Base-by-base conservation (phyloP, 2,888 invertebrate genomes). In the Drosophila tripunctata region DNA sequence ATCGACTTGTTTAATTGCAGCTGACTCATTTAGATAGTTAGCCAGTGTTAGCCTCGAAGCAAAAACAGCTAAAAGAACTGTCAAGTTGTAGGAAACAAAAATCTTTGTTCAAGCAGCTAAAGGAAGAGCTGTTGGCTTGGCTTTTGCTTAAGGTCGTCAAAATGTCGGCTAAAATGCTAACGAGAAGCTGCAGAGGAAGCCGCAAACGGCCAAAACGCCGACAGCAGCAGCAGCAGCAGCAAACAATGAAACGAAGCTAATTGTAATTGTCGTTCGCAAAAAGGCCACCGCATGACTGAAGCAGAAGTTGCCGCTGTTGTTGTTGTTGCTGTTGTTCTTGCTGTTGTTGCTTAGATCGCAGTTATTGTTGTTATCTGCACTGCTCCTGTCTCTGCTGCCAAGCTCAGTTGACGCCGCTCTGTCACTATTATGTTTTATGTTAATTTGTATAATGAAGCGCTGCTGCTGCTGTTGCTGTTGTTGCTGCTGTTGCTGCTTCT, bases 361-460 rank as follows among this genome's bases (percentile, higher is more conserved):
- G 62, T 33, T 62, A 40, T 19, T 51, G 63, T 36, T 66, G 63
- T 45, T 77, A 67, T 74, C 76, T 58, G 47, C 52, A 57, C 67
- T 73, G 78, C 75, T 81, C 64, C 81, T 75, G 68, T 61, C 47
- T 12, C 44, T 43, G 56, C 47, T 62, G 62, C 58, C 58, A 75
- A 69, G 63, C 77, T 77, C 71, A 82, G 75, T 72, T 85, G 78
- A 78, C 66, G 78, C 75, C 56, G 73, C 72, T 61, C 79, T 70
- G 76, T 84, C 85, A 77, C 85, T 82, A 79, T 82, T 85, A 86
- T 86, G 83, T 63, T 83, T 86, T 86, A 83, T 83, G 86, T 80
- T 83, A 86, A 86, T 86, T 83, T 73, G 76, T 68, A 86, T 86
- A 86, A 78, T 83, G 83, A 86, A 74, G 80, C 77, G 52, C 62